Conservation (phyloP, 2,888 invertebrate species). For the Caenorhabditis zanzibari region DNA sequence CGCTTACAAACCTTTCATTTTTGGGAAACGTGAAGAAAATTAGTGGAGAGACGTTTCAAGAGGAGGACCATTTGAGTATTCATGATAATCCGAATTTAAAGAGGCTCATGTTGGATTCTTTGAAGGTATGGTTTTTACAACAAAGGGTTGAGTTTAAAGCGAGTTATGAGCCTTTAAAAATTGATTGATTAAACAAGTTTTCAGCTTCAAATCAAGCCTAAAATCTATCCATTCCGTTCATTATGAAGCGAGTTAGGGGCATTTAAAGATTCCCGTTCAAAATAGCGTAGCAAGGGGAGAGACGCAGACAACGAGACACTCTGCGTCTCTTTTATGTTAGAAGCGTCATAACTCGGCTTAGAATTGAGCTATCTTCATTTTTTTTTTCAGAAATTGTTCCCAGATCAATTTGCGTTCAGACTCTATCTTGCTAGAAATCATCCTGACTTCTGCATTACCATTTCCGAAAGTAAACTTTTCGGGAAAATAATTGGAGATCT, state of each 20-base stretch:
- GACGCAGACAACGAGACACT: background rate
- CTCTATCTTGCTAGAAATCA: background rate
- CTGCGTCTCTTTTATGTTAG: too few species aligned
- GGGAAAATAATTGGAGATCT: too few species aligned
- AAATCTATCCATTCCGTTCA: too few species aligned
- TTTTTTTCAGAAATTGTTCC: background rate
- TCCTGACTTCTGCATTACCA: too few species aligned
- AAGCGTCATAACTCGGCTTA: too few species aligned
- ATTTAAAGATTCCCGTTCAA: background rate
- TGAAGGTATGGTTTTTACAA: constrained; percentile 3
- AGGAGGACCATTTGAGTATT: background rate
- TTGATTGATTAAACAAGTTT: too few species aligned
- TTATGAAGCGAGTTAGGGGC: background rate
- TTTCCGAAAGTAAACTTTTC: too few species aligned
- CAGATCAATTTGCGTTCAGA: too few species aligned
- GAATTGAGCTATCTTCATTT: background rate
- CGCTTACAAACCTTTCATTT: background rate
- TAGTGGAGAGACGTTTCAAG: background rate
- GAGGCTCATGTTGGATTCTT: background rate
- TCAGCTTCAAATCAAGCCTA: too few species aligned
- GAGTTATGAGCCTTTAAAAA: too few species aligned
- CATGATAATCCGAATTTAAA: constrained; percentile 20
- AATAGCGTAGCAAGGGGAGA: background rate
- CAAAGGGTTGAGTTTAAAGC: too few species aligned
- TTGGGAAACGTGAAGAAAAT: background rate